Conservation (phyloP, 2,797 vertebrate species). For the Aplochiton taeniatus region DNA sequence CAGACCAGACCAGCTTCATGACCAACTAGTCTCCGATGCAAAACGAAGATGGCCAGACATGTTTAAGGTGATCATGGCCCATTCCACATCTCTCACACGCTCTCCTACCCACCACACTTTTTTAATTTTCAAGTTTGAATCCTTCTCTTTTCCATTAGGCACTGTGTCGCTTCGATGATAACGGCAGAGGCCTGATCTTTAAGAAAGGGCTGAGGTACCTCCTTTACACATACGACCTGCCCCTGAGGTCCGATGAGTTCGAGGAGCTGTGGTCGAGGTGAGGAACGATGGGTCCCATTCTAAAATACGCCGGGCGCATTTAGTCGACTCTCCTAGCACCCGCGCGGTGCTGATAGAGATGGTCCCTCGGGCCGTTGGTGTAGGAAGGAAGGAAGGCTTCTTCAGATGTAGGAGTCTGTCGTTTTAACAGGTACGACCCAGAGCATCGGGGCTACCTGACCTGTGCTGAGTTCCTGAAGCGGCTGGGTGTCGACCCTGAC, state of each 20-base stretch:
- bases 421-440: conserved; percentile 34
- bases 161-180: conserved; percentile 24
- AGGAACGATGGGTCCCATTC: not conserved
- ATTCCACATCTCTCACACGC: not conserved
- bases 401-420: too few relatives aligned
- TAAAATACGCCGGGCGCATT: not conserved
- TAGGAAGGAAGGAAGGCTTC: too few relatives aligned
- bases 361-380: too few relatives aligned
- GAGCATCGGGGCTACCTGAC: conserved; percentile 23
- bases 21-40: conserved; percentile 32
- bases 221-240: conserved; percentile 38
- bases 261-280: conserved; percentile 47
- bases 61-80: conserved; percentile 37
- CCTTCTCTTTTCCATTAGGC: conserved; percentile 15
- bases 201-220: conserved; percentile 35
- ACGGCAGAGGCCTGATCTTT: conserved; percentile 21
- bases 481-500: conserved; percentile 19
- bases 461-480: conserved; percentile 33
- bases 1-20: conserved; percentile 44
- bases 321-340: too few relatives aligned
- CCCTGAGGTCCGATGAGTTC: conserved; percentile 30
- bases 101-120: too few relatives aligned
- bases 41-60: conserved; percentile 39
- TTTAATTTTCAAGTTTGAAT: too few relatives aligned
- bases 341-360: too few relatives aligned